phyloP scores from a whole-genome alignment of 2,113 vertebrate genomes.

The Blennius ocellaris region DNA sequence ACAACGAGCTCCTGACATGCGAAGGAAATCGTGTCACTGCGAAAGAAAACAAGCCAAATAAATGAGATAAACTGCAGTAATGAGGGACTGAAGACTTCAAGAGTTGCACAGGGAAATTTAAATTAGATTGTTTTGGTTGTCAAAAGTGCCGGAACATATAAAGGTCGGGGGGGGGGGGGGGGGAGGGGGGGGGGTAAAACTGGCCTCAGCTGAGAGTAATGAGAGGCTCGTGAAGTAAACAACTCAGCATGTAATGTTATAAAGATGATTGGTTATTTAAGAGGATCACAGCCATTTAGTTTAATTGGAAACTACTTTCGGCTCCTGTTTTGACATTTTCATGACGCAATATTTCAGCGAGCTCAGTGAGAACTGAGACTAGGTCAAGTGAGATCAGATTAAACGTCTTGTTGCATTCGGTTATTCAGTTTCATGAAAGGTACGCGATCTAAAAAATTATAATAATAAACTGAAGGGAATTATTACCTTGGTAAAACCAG shows the following conservation, averaged over 20 bases:
- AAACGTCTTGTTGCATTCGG: too few species aligned
- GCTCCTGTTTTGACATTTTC: not conserved
- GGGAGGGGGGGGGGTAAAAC: not conserved
- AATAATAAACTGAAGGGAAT: too few species aligned
- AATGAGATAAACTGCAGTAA: too few species aligned
- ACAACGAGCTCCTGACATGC: not conserved
- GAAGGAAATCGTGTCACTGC: not conserved
- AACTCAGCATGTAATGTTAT: not conserved
- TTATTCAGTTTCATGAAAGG: too few species aligned
- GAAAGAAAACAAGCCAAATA: not conserved
- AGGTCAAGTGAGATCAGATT: too few species aligned
- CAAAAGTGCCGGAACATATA: constrained; percentile 3
- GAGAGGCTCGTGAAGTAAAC: constrained; percentile 19
- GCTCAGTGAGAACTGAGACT: too few species aligned
- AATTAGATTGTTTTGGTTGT: not conserved
- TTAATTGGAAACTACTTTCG: not conserved
- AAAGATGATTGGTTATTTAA: not conserved
- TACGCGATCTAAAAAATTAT: too few species aligned
- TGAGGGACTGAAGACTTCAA: not conserved
- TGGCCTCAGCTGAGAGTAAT: not conserved
- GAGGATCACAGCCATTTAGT: constrained; percentile 1
- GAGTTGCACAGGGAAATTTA: not conserved
- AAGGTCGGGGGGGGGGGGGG: not conserved
- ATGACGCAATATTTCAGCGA: too few species aligned
- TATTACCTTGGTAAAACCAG: too few species aligned